These are phyloP conservation scores for Parnassius glacialis DNA, from an alignment of 2,888 invertebrate genomes.

Conservation along the genomic window DNA sequence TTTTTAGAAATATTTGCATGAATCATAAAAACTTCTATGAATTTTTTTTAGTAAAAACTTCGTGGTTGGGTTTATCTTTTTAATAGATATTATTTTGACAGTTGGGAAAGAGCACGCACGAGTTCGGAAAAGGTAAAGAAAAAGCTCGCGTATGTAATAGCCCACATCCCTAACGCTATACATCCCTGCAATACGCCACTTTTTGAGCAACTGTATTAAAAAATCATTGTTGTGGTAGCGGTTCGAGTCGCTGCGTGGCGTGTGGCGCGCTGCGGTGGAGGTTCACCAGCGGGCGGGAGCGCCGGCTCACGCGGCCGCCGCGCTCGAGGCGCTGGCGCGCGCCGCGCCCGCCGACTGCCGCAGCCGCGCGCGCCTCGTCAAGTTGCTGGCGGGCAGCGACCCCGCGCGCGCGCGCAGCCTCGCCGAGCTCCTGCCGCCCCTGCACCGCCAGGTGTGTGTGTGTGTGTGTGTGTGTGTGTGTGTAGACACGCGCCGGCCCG, in stretches of 20 bases:
- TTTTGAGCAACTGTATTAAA: too few relatives aligned
- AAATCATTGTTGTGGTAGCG: slow-evolving; percentile 7
- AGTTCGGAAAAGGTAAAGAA: too few relatives aligned
- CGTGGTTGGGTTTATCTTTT: too few relatives aligned
- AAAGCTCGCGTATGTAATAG: too few relatives aligned
- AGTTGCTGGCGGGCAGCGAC: slow-evolving; percentile 92
- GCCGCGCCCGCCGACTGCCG: slow-evolving; percentile 89
- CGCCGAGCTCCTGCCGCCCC: slow-evolving; percentile 55
- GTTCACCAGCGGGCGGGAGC: slow-evolving; percentile 90
- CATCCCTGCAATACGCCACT: too few relatives aligned
- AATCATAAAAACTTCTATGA: too few relatives aligned
- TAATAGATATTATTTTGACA: too few relatives aligned
- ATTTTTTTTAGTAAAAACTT: too few relatives aligned
- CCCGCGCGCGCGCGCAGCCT: slow-evolving; percentile 87
- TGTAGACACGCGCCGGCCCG: slow-evolving; percentile 77
- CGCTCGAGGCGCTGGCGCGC: slow-evolving; percentile 85
- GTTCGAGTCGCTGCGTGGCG: slow-evolving; percentile 83
- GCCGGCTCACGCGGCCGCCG: slow-evolving; percentile 87
- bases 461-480: too few relatives aligned
- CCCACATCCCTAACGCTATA: too few relatives aligned
- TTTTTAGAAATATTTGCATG: too few relatives aligned
- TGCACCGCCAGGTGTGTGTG: slow-evolving; percentile 28
- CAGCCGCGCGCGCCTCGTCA: slow-evolving; percentile 93
- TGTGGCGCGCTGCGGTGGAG: slow-evolving; percentile 93
- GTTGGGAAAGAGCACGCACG: too few relatives aligned